Evolutionary conservation across 1,140 invertebrate species (phyloP).

Genomic region (Drosophila pachea): DNA sequence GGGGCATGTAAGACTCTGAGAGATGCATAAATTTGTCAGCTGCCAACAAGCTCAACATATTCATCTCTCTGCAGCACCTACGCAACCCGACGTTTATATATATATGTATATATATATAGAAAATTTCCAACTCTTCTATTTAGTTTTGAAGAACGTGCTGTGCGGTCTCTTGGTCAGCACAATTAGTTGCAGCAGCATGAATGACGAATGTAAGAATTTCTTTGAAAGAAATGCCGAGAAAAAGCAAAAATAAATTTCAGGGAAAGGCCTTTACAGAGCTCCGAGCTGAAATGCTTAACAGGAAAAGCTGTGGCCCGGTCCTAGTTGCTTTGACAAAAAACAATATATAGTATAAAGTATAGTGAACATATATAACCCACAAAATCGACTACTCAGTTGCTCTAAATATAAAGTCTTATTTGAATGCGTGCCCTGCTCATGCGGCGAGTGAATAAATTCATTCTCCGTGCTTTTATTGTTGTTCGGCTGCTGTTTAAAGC

Average conservation of each 20-base stretch:
- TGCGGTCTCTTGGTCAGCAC: background rate
- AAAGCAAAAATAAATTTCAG: background rate
- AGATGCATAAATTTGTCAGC: conserved; percentile 64
- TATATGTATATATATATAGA: conserved; percentile 17
- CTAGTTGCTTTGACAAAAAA: too few relatives aligned
- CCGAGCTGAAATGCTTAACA: too few relatives aligned
- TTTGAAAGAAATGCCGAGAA: too few relatives aligned
- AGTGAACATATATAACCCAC: background rate
- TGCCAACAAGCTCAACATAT: conserved; percentile 51
- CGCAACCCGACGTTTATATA: conserved; percentile 4
- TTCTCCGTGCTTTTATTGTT: conserved; percentile 25
- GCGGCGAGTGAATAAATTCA: conserved; percentile 43
- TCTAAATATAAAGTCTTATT: background rate
- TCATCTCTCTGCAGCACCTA: conserved; percentile 23
- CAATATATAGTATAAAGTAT: background rate
- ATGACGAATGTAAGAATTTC: too few relatives aligned
- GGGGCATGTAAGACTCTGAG: conserved; percentile 28
- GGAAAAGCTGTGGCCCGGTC: too few relatives aligned
- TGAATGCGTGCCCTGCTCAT: too few relatives aligned
- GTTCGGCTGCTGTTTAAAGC: conserved; percentile 39
- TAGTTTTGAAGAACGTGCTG: conserved; percentile 1
- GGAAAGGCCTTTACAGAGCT: background rate
- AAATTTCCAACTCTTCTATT: conserved; percentile 13
- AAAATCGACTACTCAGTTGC: too few relatives aligned
- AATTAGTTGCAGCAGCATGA: background rate